phyloP scores from a whole-genome alignment of 35 echinoderm and acorn worm genomes.

The Diadema setosum region DNA sequence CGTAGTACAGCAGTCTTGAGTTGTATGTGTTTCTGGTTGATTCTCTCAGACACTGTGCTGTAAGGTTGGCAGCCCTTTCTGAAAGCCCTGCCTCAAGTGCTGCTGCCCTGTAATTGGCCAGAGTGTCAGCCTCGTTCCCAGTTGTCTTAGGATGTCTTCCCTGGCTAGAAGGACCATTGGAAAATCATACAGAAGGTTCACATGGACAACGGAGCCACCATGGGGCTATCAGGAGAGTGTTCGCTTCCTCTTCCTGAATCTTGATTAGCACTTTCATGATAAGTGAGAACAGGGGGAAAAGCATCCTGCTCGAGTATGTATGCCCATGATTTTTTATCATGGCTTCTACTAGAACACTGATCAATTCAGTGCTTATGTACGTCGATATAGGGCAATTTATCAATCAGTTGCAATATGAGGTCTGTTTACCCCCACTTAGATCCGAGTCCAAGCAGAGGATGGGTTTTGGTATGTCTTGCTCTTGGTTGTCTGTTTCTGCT shows the following conservation, averaged over 20 bases:
- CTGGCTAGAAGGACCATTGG: neutral
- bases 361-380: no score
- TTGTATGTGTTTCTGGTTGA: no score
- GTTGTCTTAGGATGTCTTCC: neutral
- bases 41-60: neutral
- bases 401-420: no score
- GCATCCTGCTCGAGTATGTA: neutral
- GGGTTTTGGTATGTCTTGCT: no score
- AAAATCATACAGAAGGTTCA: neutral
- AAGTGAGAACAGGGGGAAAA: conserved; percentile 4
- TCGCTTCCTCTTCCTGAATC: neutral
- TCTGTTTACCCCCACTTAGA: no score
- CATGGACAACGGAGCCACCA: neutral
- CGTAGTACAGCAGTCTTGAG: neutral
- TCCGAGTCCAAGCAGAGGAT: no score
- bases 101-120: neutral
- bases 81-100: neutral
- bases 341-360: neutral
- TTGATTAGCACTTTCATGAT: neutral
- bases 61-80: neutral
- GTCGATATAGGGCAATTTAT: no score
- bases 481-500: no score
- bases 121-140: neutral
- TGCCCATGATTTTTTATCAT: neutral
- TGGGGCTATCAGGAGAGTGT: neutral